These are phyloP conservation scores for Crotalus helleri DNA, from an alignment of 2,113 vertebrate species.

Conservation along the genomic window DNA sequence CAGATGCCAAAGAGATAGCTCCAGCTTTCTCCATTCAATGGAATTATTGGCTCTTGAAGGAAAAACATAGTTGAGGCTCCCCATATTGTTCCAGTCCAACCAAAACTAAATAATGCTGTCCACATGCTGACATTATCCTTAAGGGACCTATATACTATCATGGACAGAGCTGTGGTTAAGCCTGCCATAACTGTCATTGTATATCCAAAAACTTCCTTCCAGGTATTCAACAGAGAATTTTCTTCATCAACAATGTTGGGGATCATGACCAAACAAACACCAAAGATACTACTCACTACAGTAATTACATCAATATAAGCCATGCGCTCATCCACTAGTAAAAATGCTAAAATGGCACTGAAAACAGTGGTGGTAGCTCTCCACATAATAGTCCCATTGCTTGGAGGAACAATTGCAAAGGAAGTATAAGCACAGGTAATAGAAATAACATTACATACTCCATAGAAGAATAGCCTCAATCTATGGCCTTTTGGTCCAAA, in stretches of 20 bases:
- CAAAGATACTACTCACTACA: slow-evolving; percentile 87
- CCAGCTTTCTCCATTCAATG: slow-evolving; percentile 94
- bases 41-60: slow-evolving; percentile 95
- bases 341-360: slow-evolving; percentile 90
- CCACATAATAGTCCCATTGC: slow-evolving; percentile 97
- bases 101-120: slow-evolving; percentile 96
- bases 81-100: slow-evolving; percentile 95
- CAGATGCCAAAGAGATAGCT: slow-evolving; percentile 94
- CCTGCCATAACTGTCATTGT: slow-evolving; percentile 97
- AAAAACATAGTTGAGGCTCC: slow-evolving; percentile 96
- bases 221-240: slow-evolving; percentile 84
- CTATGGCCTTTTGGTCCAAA: slow-evolving; percentile 93
- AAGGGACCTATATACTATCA: slow-evolving; percentile 96
- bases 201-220: slow-evolving; percentile 98
- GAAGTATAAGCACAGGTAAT: slow-evolving; percentile 98
- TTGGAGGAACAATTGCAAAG: slow-evolving; percentile 96
- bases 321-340: slow-evolving; percentile 92
- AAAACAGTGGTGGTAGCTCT: slow-evolving; percentile 94
- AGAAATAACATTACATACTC: slow-evolving; percentile 94
- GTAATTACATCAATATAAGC: slow-evolving; percentile 84
- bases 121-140: slow-evolving; percentile 97
- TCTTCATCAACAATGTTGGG: slow-evolving; percentile 90
- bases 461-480: slow-evolving; percentile 91
- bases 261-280: slow-evolving; percentile 93
- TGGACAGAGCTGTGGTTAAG: slow-evolving; percentile 92